Conservation (phyloP, 2,797 vertebrate species). For the Halcyon leucocephala region DNA sequence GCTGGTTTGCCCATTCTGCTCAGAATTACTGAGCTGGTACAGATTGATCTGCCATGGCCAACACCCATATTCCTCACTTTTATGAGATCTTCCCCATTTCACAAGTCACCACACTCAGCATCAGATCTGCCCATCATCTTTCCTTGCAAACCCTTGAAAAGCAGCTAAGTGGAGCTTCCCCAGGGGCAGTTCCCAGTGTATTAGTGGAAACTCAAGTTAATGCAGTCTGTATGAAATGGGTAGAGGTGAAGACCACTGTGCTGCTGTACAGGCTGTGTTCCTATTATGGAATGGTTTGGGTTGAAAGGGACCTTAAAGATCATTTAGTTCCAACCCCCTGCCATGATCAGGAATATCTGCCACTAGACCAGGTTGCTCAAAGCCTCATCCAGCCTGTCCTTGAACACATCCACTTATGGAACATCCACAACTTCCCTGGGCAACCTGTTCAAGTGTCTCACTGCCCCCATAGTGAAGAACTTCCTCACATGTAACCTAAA, state of each 20-base stretch:
- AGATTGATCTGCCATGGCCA: background rate
- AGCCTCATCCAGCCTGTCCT: background rate
- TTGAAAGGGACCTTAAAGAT: background rate
- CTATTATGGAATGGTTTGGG: background rate
- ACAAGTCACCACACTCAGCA: background rate
- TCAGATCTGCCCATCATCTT: background rate
- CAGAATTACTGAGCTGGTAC: background rate
- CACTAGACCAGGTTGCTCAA: background rate
- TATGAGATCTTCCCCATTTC: background rate
- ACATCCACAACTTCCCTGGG: background rate
- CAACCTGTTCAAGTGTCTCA: background rate
- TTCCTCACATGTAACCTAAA: background rate
- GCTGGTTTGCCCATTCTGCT: background rate
- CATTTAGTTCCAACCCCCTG: background rate
- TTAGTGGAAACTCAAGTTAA: background rate
- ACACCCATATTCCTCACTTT: background rate
- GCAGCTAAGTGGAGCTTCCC: fast-evolving
- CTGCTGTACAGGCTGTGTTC: background rate
- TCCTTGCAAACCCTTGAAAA: background rate
- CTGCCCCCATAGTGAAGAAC: background rate
- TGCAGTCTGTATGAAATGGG: background rate
- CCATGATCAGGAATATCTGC: background rate
- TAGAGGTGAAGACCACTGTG: background rate
- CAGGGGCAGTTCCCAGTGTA: background rate
- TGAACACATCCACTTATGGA: background rate